Conservation (phyloP, 2,888 invertebrate genomes). For the Epinotia ramella region DNA sequence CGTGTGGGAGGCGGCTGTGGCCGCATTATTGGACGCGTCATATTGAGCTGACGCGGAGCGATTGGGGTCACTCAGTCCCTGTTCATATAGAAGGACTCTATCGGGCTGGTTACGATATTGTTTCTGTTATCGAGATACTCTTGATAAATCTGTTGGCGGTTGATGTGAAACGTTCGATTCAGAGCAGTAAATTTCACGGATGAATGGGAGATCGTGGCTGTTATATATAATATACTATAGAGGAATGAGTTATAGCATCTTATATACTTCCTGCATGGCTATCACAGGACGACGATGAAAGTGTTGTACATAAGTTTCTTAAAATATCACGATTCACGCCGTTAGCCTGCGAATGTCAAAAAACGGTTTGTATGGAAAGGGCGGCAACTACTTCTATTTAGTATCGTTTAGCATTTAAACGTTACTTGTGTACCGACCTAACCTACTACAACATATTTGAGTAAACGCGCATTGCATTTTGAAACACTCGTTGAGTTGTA, state of each 20-base stretch:
- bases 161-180: constrained; percentile 14
- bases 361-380: no score
- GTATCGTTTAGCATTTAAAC: neutral
- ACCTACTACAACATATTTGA: neutral
- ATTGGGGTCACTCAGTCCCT: constrained; percentile 59
- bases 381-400: neutral
- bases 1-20: constrained; percentile 58
- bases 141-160: constrained; percentile 19
- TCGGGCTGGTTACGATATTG: constrained; percentile 51
- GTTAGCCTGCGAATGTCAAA: no score
- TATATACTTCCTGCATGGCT: no score
- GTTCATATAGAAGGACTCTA: constrained; percentile 55
- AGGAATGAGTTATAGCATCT: no score
- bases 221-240: no score
- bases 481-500: constrained; percentile 18
- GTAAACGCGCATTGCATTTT: neutral
- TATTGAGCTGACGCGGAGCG: constrained; percentile 71
- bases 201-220: neutral
- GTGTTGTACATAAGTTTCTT: no score
- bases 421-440: neutral
- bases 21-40: constrained; percentile 73
- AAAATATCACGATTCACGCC: no score
- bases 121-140: constrained; percentile 46
- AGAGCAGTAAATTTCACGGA: neutral
- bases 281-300: no score